Evolutionary conservation across 2,797 vertebrate genomes (phyloP), one percentile per base, ranked within the genome.

Genomic region (Euphonia xanthogaster): DNA sequence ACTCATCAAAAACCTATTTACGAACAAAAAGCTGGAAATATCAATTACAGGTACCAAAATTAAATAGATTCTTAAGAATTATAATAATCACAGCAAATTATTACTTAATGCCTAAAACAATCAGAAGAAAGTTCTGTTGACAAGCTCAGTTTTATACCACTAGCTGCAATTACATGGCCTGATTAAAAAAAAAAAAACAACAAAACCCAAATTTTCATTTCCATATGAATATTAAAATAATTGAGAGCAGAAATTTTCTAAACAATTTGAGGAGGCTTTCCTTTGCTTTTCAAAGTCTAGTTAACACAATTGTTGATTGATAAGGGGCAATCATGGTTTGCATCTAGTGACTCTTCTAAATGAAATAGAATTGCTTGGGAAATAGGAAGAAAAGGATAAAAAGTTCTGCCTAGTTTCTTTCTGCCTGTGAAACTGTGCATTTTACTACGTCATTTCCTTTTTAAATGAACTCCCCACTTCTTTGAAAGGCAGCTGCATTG

Each of bases 141-240:
- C 7, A 78, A 78, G 9, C 19, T 82, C 14, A 50, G 3, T 73
- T 91, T 53, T 78, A 61, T 55, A 76, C 17, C 21, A 87, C 8
- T 2, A 23, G 71, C 35, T 91, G 31, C 47, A 83, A 47, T 57
- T 58, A 86, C 30, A 78, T 42, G 8, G 83, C 95, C 76, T 68
- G n/a, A 90, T 63, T 40, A 57, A n/a, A 54, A 89, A 94, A 70
- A 88, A 77, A 73, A 33, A 21, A 39, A 14, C 8, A 21, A 45
- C 44, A 19, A 44, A 23, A 5, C 42, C 45, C 31, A n/a, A 33
- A 54, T 23, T 37, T 86, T 74, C 7, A 81, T 75, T 92, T 85
- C 47, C 66, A 57, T 51, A 81, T 74, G 37, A 86, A 76, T 94
- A 82, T 40, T 83, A 83, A 88, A 85, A 94, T 48, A 91, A 72